Evolutionary conservation across 2,797 vertebrate species (phyloP), one percentile per base, ranked within the genome.

Genomic region (Mormyrus hasselquistii): DNA sequence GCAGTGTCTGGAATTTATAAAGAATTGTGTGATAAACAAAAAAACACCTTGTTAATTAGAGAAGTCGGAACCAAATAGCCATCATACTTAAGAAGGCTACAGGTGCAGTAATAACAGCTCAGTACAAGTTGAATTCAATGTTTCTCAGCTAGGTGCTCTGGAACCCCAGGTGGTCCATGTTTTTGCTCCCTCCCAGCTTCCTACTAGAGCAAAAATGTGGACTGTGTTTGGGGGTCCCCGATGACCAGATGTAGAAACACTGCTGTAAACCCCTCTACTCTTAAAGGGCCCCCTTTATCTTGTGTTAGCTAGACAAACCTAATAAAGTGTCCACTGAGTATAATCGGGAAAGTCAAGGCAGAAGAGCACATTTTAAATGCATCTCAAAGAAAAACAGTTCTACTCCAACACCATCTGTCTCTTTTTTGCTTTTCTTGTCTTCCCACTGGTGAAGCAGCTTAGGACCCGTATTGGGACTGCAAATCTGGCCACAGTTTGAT

Each of bases 401-500:
- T 5, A 41, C 69, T 41, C 34, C 34, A 76, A 76, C 34, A 76
- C 14, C 69, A 76, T 76, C 69, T 76, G 69, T 38, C 69, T 16
- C 69, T 76, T 41, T 73, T 73, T 73, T 16, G 65, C 12, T 34
- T 38, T 76, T 76, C 34, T 76, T 41, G 34, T 76, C 69, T 38
- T 41, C 69, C 69, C 69, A 19, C 69, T 41, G 69, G 34, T 41
- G 69, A 41, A 19, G 69, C 14, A 41, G 69, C 69, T 38, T 76
- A 41, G 69, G 69, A 41, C 12, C 34, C 34, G 14, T 76, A 41
- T 16, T 38, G 69, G 69, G 34, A 76, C 69, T 76, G 34, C 69
- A 41, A 38, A 76, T 76, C 34, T 38, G 69, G 34, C 12, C 69
- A 41, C 69, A 88, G 53, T 73, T 62, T 55, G 88, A 92, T 92